phyloP scores from a whole-genome alignment of 2,888 invertebrate genomes.

The Prosapia bicincta region DNA sequence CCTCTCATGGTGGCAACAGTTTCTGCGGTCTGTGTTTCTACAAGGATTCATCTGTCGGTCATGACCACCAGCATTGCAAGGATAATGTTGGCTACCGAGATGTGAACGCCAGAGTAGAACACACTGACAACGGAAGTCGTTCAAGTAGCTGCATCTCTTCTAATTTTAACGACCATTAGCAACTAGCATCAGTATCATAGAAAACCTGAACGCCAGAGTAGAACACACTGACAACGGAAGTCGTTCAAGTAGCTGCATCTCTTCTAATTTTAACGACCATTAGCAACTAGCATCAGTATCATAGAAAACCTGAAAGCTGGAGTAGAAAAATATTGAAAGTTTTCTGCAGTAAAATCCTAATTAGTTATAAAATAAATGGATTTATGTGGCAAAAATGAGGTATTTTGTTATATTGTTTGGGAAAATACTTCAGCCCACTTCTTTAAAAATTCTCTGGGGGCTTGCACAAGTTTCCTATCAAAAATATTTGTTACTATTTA shows the following conservation, averaged over 20 bases:
- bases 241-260: neutral
- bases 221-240: neutral
- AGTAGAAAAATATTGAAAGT: too few species aligned
- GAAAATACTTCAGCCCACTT: too few species aligned
- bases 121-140: neutral
- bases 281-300: too few species aligned
- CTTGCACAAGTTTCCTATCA: too few species aligned
- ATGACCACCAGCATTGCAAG: neutral
- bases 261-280: neutral
- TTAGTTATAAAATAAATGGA: too few species aligned
- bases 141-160: neutral
- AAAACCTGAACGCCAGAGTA: neutral
- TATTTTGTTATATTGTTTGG: too few species aligned
- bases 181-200: neutral
- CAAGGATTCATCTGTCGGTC: slow-evolving; percentile 7
- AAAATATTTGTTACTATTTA: too few species aligned
- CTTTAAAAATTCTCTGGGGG: too few species aligned
- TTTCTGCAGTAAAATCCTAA: too few species aligned
- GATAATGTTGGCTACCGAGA: neutral
- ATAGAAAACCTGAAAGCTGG: too few species aligned
- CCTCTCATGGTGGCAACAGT: neutral
- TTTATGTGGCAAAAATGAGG: too few species aligned
- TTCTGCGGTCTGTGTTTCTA: slow-evolving; percentile 26
- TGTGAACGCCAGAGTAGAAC: neutral
- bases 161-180: neutral